These are phyloP conservation scores for Sciurus vulgaris DNA, from an alignment of 2,797 vertebrate species.

Conservation along the genomic window DNA sequence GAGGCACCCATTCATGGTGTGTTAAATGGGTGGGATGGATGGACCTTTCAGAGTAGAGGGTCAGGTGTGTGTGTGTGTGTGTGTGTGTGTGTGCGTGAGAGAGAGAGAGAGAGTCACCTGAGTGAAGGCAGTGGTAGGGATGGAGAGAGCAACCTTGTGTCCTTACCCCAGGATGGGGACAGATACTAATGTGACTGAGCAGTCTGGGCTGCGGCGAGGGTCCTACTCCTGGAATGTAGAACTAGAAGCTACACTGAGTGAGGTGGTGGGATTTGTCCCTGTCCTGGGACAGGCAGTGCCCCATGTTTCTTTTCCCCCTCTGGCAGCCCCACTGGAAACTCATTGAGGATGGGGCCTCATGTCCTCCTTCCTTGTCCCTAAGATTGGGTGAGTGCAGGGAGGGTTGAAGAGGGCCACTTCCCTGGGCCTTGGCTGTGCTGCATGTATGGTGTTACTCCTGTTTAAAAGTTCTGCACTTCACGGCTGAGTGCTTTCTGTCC, in stretches of 20 bases:
- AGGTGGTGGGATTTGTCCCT: not conserved
- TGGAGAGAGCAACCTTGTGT: not conserved
- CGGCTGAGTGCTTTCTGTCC: too few species aligned
- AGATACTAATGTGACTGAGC: rapidly evolving
- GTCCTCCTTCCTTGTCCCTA: not conserved
- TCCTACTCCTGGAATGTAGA: not conserved
- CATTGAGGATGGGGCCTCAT: not conserved
- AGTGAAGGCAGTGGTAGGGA: not conserved
- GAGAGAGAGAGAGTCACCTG: not conserved
- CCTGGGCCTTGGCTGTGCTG: rapidly evolving
- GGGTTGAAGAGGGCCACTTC: rapidly evolving
- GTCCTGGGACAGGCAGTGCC: not conserved
- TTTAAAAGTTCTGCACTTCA: too few species aligned
- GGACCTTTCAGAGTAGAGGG: not conserved
- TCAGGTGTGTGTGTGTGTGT: not conserved
- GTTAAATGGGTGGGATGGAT: not conserved
- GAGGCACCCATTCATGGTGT: rapidly evolving
- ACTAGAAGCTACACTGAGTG: rapidly evolving
- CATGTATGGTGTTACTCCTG: too few species aligned
- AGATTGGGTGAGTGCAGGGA: not conserved
- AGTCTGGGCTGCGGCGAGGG: not conserved
- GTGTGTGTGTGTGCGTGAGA: too few species aligned
- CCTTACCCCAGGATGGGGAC: not conserved
- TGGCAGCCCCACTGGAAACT: not conserved
- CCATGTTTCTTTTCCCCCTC: not conserved